Base-by-base conservation (phyloP, 2,797 vertebrate species). In the Trematomus bernacchii region DNA sequence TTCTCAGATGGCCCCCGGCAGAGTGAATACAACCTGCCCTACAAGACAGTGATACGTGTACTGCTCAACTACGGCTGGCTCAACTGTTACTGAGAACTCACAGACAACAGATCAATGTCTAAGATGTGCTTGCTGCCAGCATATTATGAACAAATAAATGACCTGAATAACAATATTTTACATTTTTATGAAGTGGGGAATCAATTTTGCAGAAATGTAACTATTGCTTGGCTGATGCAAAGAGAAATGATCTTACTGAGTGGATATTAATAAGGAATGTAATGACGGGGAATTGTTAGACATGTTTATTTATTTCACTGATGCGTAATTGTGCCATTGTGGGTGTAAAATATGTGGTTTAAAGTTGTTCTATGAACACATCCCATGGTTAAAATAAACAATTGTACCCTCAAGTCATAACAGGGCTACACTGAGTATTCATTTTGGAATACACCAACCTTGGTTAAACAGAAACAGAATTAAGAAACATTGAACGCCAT, bases 51-150 rank as follows among this genome's bases (percentile, higher is more conserved):
- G 68, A 74, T 52, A 0, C 91, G 90, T 16, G 76, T 85, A 11
- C 84, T 94, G 58, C 83, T 92, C 33, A 95, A 94, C 89, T 94
- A 94, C 18, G 81, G 90, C 76, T 95, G 94, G 93, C 91, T 95
- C 65, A 68, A 93, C 84, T 95, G 94, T 71, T 93, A 95, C 81
- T 95, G 80, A 94, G 16, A 69, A 15, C 46, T 27, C 13, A 19
- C 15, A 9, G 8, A 57, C 16, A 18, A 7, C 13, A n/a, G 6
- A n/a, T n/a, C 47, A 10, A 1, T 51, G 21, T 69, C 21, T 10
- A 51, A 37, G 15, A 59, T 69, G 13, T 51, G 12, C 51, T 23
- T 40, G 19, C 23, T 48, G 1, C 54, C 44, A 50, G 7, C 13
- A 47, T n/a, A 19, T 55, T 19, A 53, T 15, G 9, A 53, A 52